Evolutionary conservation across 2,113 vertebrate species (phyloP).

Genomic region (Cyanoderma ruficeps): DNA sequence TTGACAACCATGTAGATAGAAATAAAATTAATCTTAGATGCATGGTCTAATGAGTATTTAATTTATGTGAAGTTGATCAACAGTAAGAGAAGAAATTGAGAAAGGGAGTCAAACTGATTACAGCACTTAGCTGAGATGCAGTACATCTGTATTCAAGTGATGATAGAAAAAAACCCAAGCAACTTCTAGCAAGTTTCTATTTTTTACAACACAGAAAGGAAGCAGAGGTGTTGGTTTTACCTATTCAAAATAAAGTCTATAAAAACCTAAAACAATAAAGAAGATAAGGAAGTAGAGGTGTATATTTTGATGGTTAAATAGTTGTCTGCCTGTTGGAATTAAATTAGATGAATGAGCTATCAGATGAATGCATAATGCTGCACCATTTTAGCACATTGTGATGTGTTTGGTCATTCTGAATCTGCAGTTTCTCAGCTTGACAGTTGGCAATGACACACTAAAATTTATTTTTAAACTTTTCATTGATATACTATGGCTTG

Average conservation of each 20-base stretch:
- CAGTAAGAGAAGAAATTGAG: neutral
- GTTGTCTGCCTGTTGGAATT: neutral
- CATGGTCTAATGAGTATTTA: constrained; percentile 12
- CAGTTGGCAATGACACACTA: neutral
- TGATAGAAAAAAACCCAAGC: neutral
- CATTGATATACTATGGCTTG: neutral
- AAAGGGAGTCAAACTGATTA: constrained; percentile 4
- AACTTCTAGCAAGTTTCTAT: neutral
- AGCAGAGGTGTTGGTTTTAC: neutral
- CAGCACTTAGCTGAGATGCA: neutral
- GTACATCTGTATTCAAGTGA: neutral
- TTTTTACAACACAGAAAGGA: neutral
- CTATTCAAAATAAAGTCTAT: neutral
- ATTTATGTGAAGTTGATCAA: constrained; percentile 42
- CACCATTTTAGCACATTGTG: neutral
- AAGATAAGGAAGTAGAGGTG: neutral
- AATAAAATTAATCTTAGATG: neutral
- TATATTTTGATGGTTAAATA: neutral
- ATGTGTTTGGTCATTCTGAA: neutral
- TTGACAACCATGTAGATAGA: neutral
- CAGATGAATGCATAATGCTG: neutral
- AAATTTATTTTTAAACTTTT: constrained; percentile 6
- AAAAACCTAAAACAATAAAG: neutral
- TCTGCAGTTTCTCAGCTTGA: neutral
- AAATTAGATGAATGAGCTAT: neutral